A percentile compares a stretch with the other conserved stretches of the same genome.
Conservation (phyloP, 1,140 invertebrate species). For the Battus philenor region DNA sequence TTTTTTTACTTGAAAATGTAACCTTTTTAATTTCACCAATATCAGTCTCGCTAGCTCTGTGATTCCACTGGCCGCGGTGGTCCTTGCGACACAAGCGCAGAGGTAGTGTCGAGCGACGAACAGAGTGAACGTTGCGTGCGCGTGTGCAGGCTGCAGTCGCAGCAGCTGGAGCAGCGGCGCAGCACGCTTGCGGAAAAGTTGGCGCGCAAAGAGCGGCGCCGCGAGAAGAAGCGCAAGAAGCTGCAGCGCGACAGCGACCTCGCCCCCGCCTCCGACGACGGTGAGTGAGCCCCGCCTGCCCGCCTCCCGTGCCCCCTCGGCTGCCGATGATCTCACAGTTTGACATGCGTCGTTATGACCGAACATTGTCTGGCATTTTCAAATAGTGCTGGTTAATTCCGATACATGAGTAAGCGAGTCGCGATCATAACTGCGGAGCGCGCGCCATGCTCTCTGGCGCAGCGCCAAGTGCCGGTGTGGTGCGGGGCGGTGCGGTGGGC, state of each 20-base stretch:
- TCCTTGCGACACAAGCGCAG: too few species aligned
- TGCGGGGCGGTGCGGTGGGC: background rate
- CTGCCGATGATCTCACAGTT: too few species aligned
- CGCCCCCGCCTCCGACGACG: slow-evolving; percentile 4
- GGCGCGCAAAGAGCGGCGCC: slow-evolving; percentile 82
- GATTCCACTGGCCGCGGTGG: too few species aligned
- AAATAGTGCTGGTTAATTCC: background rate
- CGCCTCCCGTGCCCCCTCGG: slow-evolving; percentile 3
- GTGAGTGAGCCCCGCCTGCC: too few species aligned
- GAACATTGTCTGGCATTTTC: background rate
- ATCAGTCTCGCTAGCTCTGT: too few species aligned
- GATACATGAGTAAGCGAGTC: background rate
- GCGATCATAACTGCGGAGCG: background rate
- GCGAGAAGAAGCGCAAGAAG: slow-evolving; percentile 83
- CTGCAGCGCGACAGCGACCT: slow-evolving; percentile 14
- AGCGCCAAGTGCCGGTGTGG: slow-evolving; percentile 1
- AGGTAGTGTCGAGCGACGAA: too few species aligned
- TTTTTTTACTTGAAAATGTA: too few species aligned
- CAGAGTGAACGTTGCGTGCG: too few species aligned
- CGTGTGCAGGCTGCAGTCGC: slow-evolving; percentile 75
- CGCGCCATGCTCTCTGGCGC: background rate
- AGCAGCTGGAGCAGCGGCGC: slow-evolving; percentile 81
- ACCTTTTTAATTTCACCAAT: too few species aligned
- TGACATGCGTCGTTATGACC: background rate
- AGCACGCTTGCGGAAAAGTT: slow-evolving; percentile 84